Evolutionary conservation across 1,140 invertebrate genomes (phyloP).

Genomic region (Carcinoscorpius rotundicauda): DNA sequence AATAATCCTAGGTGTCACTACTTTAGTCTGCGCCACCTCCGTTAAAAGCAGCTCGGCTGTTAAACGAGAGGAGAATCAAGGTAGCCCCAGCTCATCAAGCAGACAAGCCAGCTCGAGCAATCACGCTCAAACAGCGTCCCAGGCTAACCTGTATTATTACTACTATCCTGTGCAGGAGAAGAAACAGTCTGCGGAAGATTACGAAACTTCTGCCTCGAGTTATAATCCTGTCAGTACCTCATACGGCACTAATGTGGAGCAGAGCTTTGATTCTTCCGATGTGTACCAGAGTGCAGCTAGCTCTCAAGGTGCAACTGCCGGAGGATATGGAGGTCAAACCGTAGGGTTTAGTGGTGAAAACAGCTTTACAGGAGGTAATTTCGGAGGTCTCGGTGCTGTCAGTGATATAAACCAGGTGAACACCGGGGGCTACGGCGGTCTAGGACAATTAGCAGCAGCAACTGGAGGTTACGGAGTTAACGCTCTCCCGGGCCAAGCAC

Average conservation of each 20-base stretch:
- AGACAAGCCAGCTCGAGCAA: neutral
- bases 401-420: too few relatives aligned
- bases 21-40: too few relatives aligned
- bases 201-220: slow-evolving; percentile 19
- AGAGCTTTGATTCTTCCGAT: neutral
- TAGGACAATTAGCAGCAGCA: too few relatives aligned
- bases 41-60: too few relatives aligned
- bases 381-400: neutral
- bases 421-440: too few relatives aligned
- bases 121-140: slow-evolving; percentile 2
- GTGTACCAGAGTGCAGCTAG: neutral
- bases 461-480: too few relatives aligned
- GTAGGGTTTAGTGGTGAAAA: neutral
- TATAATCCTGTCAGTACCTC: slow-evolving; percentile 16
- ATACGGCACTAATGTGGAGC: slow-evolving; percentile 6
- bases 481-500: neutral
- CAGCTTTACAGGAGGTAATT: neutral
- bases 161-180: slow-evolving; percentile 26
- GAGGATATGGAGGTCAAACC: neutral
- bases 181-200: slow-evolving; percentile 11
- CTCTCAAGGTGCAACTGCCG: neutral
- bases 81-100: too few relatives aligned
- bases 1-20: too few relatives aligned
- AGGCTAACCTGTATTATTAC: slow-evolving; percentile 25
- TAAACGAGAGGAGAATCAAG: too few relatives aligned